Evolutionary conservation across 2,113 vertebrate genomes (phyloP), one percentile per base, ranked within the genome.

Genomic region (Limanda limanda): DNA sequence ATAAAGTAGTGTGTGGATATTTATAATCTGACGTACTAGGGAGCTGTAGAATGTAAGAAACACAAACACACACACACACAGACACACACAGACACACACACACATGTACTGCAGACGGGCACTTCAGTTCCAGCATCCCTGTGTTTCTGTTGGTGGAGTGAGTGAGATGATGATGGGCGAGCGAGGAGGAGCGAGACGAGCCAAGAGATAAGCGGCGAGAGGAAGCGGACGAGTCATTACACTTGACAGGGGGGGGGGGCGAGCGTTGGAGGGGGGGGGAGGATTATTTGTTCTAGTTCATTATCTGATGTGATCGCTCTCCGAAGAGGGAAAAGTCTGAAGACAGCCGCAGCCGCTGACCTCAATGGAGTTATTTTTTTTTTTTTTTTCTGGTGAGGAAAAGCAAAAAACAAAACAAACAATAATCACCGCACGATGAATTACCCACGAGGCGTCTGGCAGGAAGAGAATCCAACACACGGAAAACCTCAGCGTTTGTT

Each of bases 211-310:
- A 74, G 42, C 0, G 2, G 54, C 21, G 64, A 57, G 40, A 71
- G 58, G 71, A 77, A 20, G 64, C 5, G 60, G 25, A 71, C 37
- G 40, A 75, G 70, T 62, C 81, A 74, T 85, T 71, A 62, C 45
- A 31, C 25, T 66, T 27, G 11, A 74, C 59, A 31, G n/a, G n/a
- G n/a, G n/a, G n/a, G n/a, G n/a, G n/a, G n/a, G n/a, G n/a, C 15
- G 2, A n/a, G 21, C 54, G 5, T 25, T 4, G 4, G 27, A 4
- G 27, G 4, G 27, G 27, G 5, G 48, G 23, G 65, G 13, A 21
- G 55, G 63, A 47, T 64, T 57, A 52, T 84, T 79, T 84, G 71
- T 79, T 86, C 68, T 73, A 63, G 47, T 77, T 88, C 82, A 79
- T 89, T 85, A 89, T 48, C 74, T 69, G 76, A 74, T 18, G 72